phyloP scores from a whole-genome alignment of 2,888 invertebrate species.

The Rhogogaster chlorosoma region DNA sequence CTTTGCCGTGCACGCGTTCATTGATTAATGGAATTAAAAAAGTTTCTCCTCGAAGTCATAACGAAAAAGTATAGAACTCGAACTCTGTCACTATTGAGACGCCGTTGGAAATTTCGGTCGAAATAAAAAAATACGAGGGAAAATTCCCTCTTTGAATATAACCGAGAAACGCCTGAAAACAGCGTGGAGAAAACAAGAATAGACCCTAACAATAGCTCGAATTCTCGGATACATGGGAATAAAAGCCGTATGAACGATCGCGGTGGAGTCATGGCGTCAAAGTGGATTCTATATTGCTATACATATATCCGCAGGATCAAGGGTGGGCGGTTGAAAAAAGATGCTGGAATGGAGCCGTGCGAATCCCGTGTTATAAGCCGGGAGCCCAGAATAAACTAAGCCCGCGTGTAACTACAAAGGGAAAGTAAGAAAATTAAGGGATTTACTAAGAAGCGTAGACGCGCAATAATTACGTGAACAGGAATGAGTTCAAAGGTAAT shows the following conservation, averaged over 20 bases:
- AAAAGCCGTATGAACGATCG: constrained; percentile 15
- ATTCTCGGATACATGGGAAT: constrained; percentile 17
- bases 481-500: too few relatives aligned
- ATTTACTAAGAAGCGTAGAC: background rate
- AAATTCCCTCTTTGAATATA: constrained; percentile 2
- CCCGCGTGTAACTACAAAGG: background rate
- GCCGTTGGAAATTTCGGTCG: background rate
- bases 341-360: background rate
- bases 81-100: background rate
- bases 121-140: background rate
- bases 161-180: constrained; percentile 12
- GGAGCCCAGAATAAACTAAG: background rate
- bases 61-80: background rate
- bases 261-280: constrained; percentile 12
- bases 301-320: constrained; percentile 26
- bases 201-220: constrained; percentile 19
- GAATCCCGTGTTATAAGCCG: background rate
- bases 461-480: background rate
- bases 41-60: background rate
- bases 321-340: background rate
- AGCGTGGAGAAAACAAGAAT: constrained; percentile 12
- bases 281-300: constrained; percentile 1
- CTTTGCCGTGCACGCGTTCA: background rate
- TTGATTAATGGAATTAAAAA: background rate
- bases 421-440: background rate